phyloP scores from a whole-genome alignment of 2,888 invertebrate genomes.

The Andrena hattorfiana region DNA sequence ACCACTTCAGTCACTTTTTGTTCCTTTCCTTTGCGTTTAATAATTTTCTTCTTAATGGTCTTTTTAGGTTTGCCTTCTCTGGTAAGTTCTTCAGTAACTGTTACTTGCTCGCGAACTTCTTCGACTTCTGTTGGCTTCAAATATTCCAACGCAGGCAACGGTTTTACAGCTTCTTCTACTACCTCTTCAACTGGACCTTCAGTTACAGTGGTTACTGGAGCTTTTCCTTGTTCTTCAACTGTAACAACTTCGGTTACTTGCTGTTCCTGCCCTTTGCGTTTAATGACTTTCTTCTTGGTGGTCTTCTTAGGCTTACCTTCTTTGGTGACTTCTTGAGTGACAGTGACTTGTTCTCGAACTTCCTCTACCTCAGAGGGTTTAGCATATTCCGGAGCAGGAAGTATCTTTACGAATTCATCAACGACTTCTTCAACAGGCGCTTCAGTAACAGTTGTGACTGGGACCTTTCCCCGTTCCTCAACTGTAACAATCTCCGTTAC shows the following conservation, averaged over 20 bases:
- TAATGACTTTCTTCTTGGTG: slow-evolving; percentile 77
- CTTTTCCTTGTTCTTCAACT: slow-evolving; percentile 71
- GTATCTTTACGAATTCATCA: slow-evolving; percentile 69
- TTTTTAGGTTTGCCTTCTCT: slow-evolving; percentile 53
- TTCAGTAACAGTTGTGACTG: slow-evolving; percentile 72
- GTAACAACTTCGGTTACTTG: slow-evolving; percentile 74
- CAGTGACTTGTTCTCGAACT: slow-evolving; percentile 38
- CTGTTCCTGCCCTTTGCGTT: slow-evolving; percentile 75
- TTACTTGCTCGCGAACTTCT: slow-evolving; percentile 39
- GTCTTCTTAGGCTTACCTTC: slow-evolving; percentile 77
- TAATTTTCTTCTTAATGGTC: slow-evolving; percentile 16
- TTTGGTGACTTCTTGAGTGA: slow-evolving; percentile 60
- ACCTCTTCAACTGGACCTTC: slow-evolving; percentile 77
- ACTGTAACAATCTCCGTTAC: slow-evolving; percentile 74
- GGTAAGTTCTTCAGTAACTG: slow-evolving; percentile 49
- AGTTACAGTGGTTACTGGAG: slow-evolving; percentile 64
- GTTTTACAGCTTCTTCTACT: slow-evolving; percentile 42
- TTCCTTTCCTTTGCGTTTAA: slow-evolving; percentile 68
- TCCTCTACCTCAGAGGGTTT: slow-evolving; percentile 31
- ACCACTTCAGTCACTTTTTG: slow-evolving; percentile 75
- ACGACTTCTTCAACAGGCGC: slow-evolving; percentile 68
- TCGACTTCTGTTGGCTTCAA: slow-evolving; percentile 63
- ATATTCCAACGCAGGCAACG: slow-evolving; percentile 74
- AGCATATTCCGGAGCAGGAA: slow-evolving; percentile 70
- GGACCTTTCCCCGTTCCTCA: slow-evolving; percentile 73